Percentiles rank a stretch among this genome's conserved stretches.
phyloP scores from a whole-genome alignment of 2,113 vertebrate species.

The Thermophis baileyi region DNA sequence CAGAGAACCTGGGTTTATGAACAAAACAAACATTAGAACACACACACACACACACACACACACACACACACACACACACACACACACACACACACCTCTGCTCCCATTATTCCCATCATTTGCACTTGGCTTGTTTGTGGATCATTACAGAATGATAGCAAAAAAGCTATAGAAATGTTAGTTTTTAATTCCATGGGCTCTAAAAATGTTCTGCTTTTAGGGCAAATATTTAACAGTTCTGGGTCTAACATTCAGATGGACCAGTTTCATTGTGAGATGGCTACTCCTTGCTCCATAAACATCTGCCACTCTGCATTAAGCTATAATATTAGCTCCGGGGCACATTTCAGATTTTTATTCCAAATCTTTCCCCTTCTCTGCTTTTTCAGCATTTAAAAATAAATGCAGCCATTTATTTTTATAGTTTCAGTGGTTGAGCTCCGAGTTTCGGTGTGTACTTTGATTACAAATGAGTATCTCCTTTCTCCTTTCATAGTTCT shows the following conservation, averaged over 20 bases:
- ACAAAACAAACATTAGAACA: too few relatives aligned
- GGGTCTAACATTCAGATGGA: not conserved
- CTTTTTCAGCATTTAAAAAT: constrained; percentile 16
- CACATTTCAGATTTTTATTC: not conserved
- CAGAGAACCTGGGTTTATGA: too few relatives aligned
- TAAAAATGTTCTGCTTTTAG: not conserved
- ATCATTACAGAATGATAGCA: not conserved
- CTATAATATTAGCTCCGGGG: not conserved
- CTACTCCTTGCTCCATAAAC: not conserved
- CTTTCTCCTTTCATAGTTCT: not conserved
- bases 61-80: too few relatives aligned
- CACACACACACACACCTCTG: not conserved
- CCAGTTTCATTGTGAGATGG: not conserved
- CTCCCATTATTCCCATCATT: not conserved
- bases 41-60: too few relatives aligned
- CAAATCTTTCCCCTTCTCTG: not conserved
- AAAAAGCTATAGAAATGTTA: not conserved
- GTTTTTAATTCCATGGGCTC: not conserved
- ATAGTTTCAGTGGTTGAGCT: not conserved
- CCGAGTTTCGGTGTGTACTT: not conserved
- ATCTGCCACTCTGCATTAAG: not conserved
- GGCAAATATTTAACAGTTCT: not conserved
- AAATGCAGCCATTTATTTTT: constrained; percentile 7
- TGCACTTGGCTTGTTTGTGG: not conserved
- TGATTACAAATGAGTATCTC: not conserved